These are phyloP conservation scores for Pelodytes ibericus DNA, from an alignment of 2,797 vertebrate species.

Conservation along the genomic window DNA sequence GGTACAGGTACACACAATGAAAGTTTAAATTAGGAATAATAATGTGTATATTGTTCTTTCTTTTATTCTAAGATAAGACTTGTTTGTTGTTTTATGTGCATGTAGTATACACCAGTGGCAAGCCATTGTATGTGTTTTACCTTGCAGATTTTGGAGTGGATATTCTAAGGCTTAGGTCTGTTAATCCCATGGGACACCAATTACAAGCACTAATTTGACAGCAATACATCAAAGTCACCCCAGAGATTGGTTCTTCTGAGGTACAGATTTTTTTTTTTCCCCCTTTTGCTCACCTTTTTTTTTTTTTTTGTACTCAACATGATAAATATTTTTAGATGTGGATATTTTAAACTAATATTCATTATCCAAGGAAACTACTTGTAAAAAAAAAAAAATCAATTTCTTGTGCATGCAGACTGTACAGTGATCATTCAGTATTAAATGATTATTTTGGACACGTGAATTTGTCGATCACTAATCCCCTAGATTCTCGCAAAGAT, in stretches of 20 bases:
- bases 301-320: slow-evolving; percentile 59
- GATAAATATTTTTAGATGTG: slow-evolving; percentile 42
- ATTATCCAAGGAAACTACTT: slow-evolving; percentile 31
- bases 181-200: slow-evolving; percentile 74
- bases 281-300: slow-evolving; percentile 70
- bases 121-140: slow-evolving; percentile 59
- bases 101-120: slow-evolving; percentile 12
- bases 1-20: too few species aligned
- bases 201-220: slow-evolving; percentile 82
- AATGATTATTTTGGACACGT: slow-evolving; percentile 38
- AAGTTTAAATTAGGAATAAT: too few species aligned
- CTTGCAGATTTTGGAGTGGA: slow-evolving; percentile 60
- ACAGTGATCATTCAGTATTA: slow-evolving; percentile 28
- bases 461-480: slow-evolving; percentile 31
- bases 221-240: slow-evolving; percentile 76
- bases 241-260: slow-evolving; percentile 66
- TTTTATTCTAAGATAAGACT: not conserved
- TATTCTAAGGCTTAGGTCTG: slow-evolving; percentile 59
- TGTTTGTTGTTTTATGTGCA: slow-evolving; percentile 21
- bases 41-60: not conserved
- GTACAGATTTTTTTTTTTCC: slow-evolving; percentile 59
- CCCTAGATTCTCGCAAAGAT: not conserved
- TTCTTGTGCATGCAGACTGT: slow-evolving; percentile 20
- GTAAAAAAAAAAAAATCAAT: slow-evolving; percentile 30
- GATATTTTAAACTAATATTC: slow-evolving; percentile 26